Conservation (phyloP, 2,113 vertebrate genomes). For the Vanacampus margaritifer region DNA sequence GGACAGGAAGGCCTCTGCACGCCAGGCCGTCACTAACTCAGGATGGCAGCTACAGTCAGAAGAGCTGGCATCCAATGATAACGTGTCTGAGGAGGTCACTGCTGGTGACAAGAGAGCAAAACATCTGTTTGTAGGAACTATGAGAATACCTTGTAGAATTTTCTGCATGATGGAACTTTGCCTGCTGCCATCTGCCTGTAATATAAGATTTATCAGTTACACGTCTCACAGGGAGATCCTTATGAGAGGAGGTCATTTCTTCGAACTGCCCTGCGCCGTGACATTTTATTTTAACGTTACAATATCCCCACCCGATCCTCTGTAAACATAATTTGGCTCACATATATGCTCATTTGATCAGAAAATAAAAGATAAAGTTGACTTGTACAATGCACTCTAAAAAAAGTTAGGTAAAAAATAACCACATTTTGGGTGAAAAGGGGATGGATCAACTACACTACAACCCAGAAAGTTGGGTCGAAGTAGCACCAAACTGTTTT, state of each 20-base stretch:
- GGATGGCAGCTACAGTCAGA: constrained; percentile 65
- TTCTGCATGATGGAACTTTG: constrained; percentile 55
- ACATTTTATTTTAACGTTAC: not conserved
- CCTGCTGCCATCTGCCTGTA: constrained; percentile 52
- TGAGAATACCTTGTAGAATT: constrained; percentile 60
- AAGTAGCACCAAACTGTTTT: too few relatives aligned
- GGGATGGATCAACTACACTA: too few relatives aligned
- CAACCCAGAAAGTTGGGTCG: too few relatives aligned
- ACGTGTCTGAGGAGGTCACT: constrained; percentile 60
- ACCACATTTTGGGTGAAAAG: too few relatives aligned
- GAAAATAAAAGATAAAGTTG: not conserved
- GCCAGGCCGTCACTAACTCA: constrained; percentile 60
- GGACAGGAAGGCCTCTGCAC: constrained; percentile 62
- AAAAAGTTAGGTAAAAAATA: too few relatives aligned
- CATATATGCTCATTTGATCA: not conserved
- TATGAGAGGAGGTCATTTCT: constrained; percentile 26
- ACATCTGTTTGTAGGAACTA: constrained; percentile 62
- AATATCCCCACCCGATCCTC: not conserved
- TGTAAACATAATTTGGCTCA: not conserved
- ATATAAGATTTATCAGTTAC: constrained; percentile 52
- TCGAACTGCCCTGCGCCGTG: constrained; percentile 16
- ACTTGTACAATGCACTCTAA: not conserved
- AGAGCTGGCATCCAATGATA: constrained; percentile 60
- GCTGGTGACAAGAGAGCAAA: constrained; percentile 61
- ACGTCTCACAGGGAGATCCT: constrained; percentile 21